Evolutionary conservation across 92 coral and sea anemone species (phyloP).

Genomic region (Parazoanthus atlanticus): DNA sequence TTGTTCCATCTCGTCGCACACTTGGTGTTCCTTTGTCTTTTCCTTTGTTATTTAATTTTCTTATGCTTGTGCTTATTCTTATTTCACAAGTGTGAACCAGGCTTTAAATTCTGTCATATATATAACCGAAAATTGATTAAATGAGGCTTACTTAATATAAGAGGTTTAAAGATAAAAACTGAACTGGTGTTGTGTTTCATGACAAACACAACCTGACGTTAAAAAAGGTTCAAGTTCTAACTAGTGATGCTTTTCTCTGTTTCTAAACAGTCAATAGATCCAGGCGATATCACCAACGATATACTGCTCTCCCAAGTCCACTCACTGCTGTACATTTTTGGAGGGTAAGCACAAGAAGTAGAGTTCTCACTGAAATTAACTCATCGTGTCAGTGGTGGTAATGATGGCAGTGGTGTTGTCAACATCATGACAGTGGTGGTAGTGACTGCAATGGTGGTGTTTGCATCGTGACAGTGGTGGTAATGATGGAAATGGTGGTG

Average conservation of each 20-base stretch:
- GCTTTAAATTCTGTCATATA: no score
- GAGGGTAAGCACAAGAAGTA: conserved; percentile 66
- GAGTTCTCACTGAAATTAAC: no score
- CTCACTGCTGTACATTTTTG: conserved; percentile 86
- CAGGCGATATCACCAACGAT: conserved; percentile 82
- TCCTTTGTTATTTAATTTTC: no score
- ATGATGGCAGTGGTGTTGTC: no score
- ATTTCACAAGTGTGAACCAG: no score
- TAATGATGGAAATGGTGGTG: no score
- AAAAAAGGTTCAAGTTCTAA: neutral
- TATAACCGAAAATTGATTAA: neutral
- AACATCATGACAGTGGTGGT: no score
- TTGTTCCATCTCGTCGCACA: no score
- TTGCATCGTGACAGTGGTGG: no score
- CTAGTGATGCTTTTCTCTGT: neutral
- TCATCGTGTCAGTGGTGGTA: no score
- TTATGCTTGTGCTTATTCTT: no score
- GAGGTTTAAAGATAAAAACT: neutral
- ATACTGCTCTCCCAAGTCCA: conserved; percentile 87
- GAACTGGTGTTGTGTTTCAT: neutral
- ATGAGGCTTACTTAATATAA: neutral
- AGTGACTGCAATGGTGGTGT: neutral
- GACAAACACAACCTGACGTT: neutral
- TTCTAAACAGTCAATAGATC: conserved; percentile 51
- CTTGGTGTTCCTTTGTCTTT: no score